Conservation (phyloP, 2,113 vertebrate species). For the Dunckerocampus dactyliophorus region DNA sequence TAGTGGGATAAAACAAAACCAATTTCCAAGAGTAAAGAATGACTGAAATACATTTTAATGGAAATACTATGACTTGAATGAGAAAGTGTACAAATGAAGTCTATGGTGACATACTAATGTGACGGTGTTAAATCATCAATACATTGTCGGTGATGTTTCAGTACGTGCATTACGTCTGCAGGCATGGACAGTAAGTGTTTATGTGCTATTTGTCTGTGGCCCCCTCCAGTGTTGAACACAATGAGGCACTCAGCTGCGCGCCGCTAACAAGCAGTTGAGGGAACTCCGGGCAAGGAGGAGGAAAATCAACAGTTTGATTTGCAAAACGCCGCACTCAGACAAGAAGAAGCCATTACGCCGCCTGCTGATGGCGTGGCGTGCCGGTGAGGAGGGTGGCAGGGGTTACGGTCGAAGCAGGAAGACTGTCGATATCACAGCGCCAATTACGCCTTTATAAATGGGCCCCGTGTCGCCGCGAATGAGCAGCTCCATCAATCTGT, state of each 20-base stretch:
- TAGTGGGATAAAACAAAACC: too few species aligned
- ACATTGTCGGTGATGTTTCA: too few species aligned
- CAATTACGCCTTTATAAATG: conserved; percentile 88
- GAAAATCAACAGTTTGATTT: conserved; percentile 51
- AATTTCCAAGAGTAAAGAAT: too few species aligned
- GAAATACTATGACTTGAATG: too few species aligned
- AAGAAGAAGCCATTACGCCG: conserved; percentile 34
- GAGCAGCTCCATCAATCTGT: conserved; percentile 81
- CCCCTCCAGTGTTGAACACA: background rate
- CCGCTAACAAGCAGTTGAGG: conserved; percentile 29
- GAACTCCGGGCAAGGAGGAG: conserved; percentile 14
- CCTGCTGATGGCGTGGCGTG: conserved; percentile 24
- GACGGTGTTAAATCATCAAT: too few species aligned
- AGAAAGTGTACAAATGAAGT: too few species aligned
- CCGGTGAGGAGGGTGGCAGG: conserved; percentile 57
- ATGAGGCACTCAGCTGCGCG: background rate
- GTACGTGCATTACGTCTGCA: too few species aligned
- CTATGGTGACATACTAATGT: too few species aligned
- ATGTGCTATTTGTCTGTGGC: too few species aligned
- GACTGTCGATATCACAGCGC: conserved; percentile 80
- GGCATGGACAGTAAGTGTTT: too few species aligned
- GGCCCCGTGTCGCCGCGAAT: conserved; percentile 75
- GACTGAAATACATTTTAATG: too few species aligned
- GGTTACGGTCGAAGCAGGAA: conserved; percentile 78
- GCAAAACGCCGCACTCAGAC: conserved; percentile 22